Conservation (phyloP, 2,888 invertebrate species). For the Sarcophaga variegata region DNA sequence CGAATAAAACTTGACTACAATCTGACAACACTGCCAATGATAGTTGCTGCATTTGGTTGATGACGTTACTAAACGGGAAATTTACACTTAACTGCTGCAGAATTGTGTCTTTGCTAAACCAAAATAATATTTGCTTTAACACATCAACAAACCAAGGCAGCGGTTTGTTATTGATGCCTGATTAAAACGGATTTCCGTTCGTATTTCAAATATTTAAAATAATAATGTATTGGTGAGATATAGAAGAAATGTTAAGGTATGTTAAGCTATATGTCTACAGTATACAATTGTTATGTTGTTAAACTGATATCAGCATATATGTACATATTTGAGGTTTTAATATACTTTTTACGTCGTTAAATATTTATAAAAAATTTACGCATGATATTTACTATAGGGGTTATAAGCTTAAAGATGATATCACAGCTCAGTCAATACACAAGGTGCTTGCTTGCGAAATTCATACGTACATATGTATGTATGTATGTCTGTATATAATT, state of each 20-base stretch:
- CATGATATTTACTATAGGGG: background rate
- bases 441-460: background rate
- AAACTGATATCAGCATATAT: background rate
- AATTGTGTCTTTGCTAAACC: background rate
- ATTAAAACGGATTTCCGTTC: background rate
- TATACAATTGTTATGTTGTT: background rate
- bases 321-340: background rate
- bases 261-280: too few relatives aligned
- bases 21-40: too few relatives aligned
- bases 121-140: background rate
- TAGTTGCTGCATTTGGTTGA: too few relatives aligned
- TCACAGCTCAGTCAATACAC: background rate
- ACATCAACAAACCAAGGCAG: slow-evolving; percentile 14
- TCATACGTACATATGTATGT: background rate
- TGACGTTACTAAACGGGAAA: too few relatives aligned
- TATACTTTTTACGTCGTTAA: background rate
- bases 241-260: too few relatives aligned
- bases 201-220: too few relatives aligned
- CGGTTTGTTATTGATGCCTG: background rate
- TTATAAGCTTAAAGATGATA: background rate
- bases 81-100: background rate
- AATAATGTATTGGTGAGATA: too few relatives aligned
- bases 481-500: background rate
- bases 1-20: too few relatives aligned
- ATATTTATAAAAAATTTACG: background rate